phyloP scores from a whole-genome alignment of 2,888 invertebrate species.

The Athrips mouffetella region DNA sequence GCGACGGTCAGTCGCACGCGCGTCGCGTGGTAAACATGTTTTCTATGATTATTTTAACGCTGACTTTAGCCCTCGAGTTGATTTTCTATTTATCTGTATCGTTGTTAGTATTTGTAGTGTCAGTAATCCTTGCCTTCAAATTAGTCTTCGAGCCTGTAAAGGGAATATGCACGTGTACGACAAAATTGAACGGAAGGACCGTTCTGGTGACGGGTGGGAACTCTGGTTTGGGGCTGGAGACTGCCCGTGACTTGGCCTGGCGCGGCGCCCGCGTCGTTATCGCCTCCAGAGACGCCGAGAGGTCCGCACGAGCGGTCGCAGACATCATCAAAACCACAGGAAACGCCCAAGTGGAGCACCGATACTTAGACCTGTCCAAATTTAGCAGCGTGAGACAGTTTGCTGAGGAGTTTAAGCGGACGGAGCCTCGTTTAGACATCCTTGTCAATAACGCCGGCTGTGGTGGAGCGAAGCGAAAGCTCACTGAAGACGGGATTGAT shows the following conservation, averaged over 20 bases:
- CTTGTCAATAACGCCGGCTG: conserved; percentile 82
- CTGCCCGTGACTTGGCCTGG: conserved; percentile 82
- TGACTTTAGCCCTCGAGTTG: conserved; percentile 8
- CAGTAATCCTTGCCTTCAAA: conserved; percentile 25
- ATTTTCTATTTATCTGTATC: not conserved
- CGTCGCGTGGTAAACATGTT: not conserved
- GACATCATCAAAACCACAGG: conserved; percentile 83
- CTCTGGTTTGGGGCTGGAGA: conserved; percentile 89
- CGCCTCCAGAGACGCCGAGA: conserved; percentile 86
- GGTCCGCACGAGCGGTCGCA: conserved; percentile 82
- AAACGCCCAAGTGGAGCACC: conserved; percentile 83
- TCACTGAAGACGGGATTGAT: conserved; percentile 80
- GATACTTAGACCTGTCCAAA: conserved; percentile 68
- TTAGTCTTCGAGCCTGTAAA: conserved; percentile 34
- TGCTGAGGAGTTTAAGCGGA: conserved; percentile 75
- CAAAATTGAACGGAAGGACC: conserved; percentile 73
- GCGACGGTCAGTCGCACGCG: not conserved
- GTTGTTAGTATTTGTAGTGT: conserved; percentile 20
- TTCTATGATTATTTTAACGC: not conserved
- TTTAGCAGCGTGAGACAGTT: conserved; percentile 77
- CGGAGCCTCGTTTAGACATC: conserved; percentile 74
- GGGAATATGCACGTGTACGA: conserved; percentile 48
- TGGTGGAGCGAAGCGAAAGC: conserved; percentile 43
- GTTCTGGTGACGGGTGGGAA: conserved; percentile 89
- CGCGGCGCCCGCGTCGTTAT: conserved; percentile 83